phyloP scores from a whole-genome alignment of 2,797 vertebrate genomes.

The Petrocephalus schoutedeni region DNA sequence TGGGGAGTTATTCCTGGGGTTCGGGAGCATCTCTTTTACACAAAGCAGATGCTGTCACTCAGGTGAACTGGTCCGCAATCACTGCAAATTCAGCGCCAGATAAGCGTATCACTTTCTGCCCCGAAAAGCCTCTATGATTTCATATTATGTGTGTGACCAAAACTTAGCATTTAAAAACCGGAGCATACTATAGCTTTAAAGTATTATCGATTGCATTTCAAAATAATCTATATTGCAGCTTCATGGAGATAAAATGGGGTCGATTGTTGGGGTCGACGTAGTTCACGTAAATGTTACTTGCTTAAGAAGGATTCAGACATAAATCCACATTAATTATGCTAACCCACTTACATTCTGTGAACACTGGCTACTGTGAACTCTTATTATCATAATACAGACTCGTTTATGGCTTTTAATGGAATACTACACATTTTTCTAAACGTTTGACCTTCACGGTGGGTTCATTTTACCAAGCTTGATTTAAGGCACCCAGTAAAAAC shows the following conservation, averaged over 20 bases:
- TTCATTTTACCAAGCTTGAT: not conserved
- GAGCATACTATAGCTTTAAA: not conserved
- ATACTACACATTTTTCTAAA: not conserved
- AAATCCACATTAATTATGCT: not conserved
- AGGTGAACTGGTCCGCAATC: not conserved
- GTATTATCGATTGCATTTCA: not conserved
- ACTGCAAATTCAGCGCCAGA: not conserved
- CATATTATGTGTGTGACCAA: not conserved
- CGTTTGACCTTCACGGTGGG: not conserved
- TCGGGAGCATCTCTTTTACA: not conserved
- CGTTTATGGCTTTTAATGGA: not conserved
- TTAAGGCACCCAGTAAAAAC: not conserved
- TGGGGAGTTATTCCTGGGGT: not conserved
- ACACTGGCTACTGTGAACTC: not conserved
- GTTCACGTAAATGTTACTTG: not conserved
- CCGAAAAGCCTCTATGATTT: not conserved
- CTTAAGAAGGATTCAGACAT: not conserved
- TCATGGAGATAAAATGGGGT: not conserved
- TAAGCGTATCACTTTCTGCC: not conserved
- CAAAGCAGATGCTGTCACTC: not conserved
- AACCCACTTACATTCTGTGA: not conserved
- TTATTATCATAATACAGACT: not conserved
- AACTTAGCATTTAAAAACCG: not conserved
- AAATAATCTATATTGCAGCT: not conserved
- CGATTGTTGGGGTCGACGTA: not conserved